Evolutionary conservation across 2,888 invertebrate genomes (phyloP).

Genomic region (Cataglyphis cursor): DNA sequence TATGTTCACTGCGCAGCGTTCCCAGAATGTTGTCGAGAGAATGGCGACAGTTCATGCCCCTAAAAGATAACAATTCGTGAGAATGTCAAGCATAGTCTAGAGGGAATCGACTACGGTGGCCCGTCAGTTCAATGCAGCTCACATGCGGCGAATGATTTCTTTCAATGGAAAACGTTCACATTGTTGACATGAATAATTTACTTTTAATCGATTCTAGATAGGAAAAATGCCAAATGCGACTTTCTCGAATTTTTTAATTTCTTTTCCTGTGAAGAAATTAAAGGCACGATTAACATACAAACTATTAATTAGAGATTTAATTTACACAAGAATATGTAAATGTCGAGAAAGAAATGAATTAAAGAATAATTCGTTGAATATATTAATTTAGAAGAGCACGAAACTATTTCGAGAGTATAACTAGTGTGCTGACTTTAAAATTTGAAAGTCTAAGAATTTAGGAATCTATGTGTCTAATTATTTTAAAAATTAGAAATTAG

Average conservation of each 20-base stretch:
- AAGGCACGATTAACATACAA: neutral
- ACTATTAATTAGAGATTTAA: neutral
- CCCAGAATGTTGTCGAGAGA: constrained; percentile 56
- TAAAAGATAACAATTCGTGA: constrained; percentile 66
- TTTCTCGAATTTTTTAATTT: constrained; percentile 21
- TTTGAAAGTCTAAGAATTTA: neutral
- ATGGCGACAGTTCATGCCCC: constrained; percentile 55
- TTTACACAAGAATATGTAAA: neutral
- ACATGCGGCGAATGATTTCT: neutral
- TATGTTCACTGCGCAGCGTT: constrained; percentile 29
- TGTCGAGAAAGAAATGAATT: neutral
- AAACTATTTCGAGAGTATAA: neutral
- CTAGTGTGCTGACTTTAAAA: neutral
- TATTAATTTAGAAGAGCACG: neutral
- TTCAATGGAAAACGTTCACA: neutral
- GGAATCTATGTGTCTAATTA: neutral
- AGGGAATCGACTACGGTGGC: neutral
- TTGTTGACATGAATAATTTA: constrained; percentile 19
- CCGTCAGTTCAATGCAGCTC: neutral
- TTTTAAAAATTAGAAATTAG: neutral
- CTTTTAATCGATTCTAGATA: constrained; percentile 1
- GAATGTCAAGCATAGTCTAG: constrained; percentile 57
- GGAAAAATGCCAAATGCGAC: constrained; percentile 10
- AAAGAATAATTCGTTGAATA: neutral
- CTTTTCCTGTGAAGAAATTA: neutral